A percentile compares a stretch with the other conserved stretches of the same genome.
These are phyloP conservation scores for Coracopsis vasa DNA, from an alignment of 2,113 vertebrate species.

Conservation along the genomic window DNA sequence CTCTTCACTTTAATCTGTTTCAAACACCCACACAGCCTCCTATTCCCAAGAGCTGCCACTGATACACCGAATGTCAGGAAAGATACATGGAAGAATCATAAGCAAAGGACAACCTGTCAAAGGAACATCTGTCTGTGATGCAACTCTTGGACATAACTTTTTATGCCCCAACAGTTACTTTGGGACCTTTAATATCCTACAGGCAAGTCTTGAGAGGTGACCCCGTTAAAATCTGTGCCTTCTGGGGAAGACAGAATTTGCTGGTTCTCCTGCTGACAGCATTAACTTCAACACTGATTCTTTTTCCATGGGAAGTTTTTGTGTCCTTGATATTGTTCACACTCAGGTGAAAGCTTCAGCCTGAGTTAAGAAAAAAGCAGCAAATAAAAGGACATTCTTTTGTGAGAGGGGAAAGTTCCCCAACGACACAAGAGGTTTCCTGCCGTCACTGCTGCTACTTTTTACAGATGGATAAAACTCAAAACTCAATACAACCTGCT, in stretches of 20 bases:
- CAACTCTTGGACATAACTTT: background rate
- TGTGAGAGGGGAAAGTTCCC: background rate
- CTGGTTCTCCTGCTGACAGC: conserved; percentile 24
- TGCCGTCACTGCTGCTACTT: background rate
- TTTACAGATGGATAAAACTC: conserved; percentile 33
- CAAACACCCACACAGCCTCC: background rate
- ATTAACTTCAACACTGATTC: background rate
- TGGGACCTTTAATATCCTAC: conserved; percentile 26
- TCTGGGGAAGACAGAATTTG: background rate
- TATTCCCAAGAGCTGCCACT: conserved; percentile 7
- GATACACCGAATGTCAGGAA: background rate
- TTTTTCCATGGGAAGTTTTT: background rate
- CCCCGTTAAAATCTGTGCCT: background rate
- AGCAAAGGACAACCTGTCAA: background rate
- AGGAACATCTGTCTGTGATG: conserved; percentile 43
- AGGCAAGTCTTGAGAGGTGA: background rate
- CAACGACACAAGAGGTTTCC: background rate
- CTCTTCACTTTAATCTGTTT: conserved; percentile 13
- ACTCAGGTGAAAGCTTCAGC: conserved; percentile 32
- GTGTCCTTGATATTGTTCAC: background rate
- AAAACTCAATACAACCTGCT: background rate
- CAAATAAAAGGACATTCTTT: conserved; percentile 34
- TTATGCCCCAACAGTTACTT: conserved; percentile 7
- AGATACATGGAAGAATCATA: background rate
- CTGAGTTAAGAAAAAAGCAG: background rate